Evolutionary conservation across 2,797 vertebrate genomes (phyloP), one percentile per base, ranked within the genome.

Genomic region (Molossus alvarezi): DNA sequence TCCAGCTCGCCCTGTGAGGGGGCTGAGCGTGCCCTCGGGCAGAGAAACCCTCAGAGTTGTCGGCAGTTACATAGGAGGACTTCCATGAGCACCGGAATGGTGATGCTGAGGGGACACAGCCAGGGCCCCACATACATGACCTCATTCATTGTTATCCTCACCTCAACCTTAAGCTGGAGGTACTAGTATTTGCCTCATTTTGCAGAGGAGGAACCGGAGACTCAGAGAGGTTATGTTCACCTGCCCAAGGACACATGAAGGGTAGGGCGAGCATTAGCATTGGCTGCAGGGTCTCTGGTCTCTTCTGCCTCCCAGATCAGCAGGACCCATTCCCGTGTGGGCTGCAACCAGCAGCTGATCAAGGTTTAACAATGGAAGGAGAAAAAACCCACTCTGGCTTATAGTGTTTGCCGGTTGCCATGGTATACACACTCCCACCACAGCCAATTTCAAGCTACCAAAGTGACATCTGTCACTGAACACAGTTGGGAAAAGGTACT

Each of bases 351-450:
- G 57, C 17, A 69, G 84, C 55, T 51, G 41, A 23, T 72, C 62
- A 65, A 23, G 33, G 37, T 45, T 64, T 79, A 75, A 64, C 27
- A 41, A 53, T 0, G 9, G 37, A 57, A 13, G 18, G 29, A 11
- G 15, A 45, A 41, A 79, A 79, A 80, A 2, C 53, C 48, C 69
- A 37, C 25, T 37, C 21, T 37, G 88, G 27, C 18, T 88, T 23
- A 27, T 0, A n/a, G 53, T 37, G 67, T 72, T 41, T 84, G 73
- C 89, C 3, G 3, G 29, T 94, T 58, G 57, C 91, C 67, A 14
- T 77, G 86, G 72, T 81, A 7, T 90, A 72, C 76, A 67, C 37
- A 62, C 45, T 93, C 77, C 83, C 62, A 85, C 90, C 71, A 60
- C 0, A 9, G 65, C 75, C 57, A 25, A n/a, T 79, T 72, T 79